Evolutionary conservation across 2,113 vertebrate species (phyloP), one percentile per base, ranked within the genome.

Genomic region (Apaloderma vittatum): DNA sequence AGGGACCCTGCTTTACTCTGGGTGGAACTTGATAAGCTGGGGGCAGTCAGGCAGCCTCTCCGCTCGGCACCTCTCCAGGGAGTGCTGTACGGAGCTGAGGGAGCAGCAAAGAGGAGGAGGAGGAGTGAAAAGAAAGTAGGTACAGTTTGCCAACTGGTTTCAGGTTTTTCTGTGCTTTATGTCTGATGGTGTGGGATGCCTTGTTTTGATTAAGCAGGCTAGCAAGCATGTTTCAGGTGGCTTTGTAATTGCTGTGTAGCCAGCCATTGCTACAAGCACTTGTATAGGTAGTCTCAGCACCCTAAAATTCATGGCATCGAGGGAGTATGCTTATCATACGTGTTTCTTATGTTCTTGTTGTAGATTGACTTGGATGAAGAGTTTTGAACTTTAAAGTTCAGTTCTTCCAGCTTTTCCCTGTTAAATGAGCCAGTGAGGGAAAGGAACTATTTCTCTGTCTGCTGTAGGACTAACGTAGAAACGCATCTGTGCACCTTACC

Each of bases 21-120:
- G 87, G 94, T 95, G 91, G 93, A 61, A 90, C 70, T 91, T 58
- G 70, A 49, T 85, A 36, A 87, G n/a, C 14, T 24, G 58, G 40
- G 46, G 66, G 62, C 79, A 93, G 79, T n/a, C 23, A 24, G 65
- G 58, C 66, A 24, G 55, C 24, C 24, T 51, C 36, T 90, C 13
- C 24, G 77, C 4, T 70, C 61, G 26, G 49, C 30, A 8, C 27
- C 75, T 90, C 9, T 26, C 8, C 34, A 17, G 75, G 58, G 85
- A 74, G 13, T 5, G 21, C 23, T 68, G 29, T 11, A 8, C 8
- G 89, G 82, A 79, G 88, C 73, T 49, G 70, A 63, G 70, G 43
- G 59, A 66, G 34, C 71, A 8, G 40, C 62, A 34, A 19, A 29
- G 49, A 34, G 27, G 22, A 78, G 67, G n/a, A n/a, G 27, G 3